Evolutionary conservation across 1,140 invertebrate species (phyloP).

Genomic region (Chironomus striatipennis): DNA sequence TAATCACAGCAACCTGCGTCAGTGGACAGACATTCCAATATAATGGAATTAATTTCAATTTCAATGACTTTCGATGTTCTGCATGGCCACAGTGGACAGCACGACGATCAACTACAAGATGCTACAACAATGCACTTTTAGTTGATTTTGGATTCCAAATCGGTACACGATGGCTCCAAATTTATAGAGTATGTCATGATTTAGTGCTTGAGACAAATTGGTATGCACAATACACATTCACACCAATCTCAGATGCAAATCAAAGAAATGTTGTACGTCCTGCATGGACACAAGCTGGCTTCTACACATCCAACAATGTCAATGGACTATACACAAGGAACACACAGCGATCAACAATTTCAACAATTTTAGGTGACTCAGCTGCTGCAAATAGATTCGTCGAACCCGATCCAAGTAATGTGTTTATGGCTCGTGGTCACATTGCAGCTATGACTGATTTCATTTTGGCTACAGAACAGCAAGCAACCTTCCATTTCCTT

Average conservation of each 20-base stretch:
- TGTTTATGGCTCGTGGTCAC: slow-evolving; percentile 40
- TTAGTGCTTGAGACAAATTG: slow-evolving; percentile 28
- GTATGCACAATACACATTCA: slow-evolving; percentile 34
- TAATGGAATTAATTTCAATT: slow-evolving; percentile 30
- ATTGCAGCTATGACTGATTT: slow-evolving; percentile 43
- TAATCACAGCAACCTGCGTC: slow-evolving; percentile 34
- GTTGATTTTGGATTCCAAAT: slow-evolving; percentile 36
- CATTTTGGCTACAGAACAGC: slow-evolving; percentile 39
- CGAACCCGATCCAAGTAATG: neutral
- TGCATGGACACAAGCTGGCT: slow-evolving; percentile 29
- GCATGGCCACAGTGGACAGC: slow-evolving; percentile 35
- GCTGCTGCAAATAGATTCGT: neutral
- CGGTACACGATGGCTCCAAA: slow-evolving; percentile 33
- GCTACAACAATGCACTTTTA: slow-evolving; percentile 35
- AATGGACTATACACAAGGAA: neutral
- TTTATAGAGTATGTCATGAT: slow-evolving; percentile 35
- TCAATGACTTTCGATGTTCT: slow-evolving; percentile 37
- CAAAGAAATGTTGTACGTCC: slow-evolving; percentile 30
- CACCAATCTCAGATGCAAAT: slow-evolving; percentile 28
- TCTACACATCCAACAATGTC: neutral
- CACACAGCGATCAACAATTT: slow-evolving; percentile 7
- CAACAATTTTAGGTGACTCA: slow-evolving; percentile 26
- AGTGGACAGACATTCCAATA: slow-evolving; percentile 35
- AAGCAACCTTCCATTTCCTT: slow-evolving; percentile 43
- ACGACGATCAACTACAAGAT: slow-evolving; percentile 33